Evolutionary conservation across 37 sponge, comb jelly and placozoan species (phyloP).

Genomic region (Sycon ciliatum): DNA sequence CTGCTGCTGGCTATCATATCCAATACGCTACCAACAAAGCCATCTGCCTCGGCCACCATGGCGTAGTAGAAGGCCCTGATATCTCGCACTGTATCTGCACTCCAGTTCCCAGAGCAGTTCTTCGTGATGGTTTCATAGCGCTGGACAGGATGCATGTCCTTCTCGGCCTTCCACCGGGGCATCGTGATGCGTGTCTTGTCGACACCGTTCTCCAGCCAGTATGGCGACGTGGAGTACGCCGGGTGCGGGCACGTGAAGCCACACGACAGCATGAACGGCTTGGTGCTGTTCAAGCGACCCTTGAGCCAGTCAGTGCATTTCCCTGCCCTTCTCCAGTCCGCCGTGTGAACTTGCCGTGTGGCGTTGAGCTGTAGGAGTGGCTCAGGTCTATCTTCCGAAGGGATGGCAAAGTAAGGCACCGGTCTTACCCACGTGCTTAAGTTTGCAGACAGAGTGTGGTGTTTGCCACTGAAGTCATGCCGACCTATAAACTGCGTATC

Average conservation of each 20-base stretch:
- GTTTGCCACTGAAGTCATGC: too few species aligned
- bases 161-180: not conserved
- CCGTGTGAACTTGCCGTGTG: too few species aligned
- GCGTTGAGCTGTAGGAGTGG: too few species aligned
- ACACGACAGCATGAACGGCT: not conserved
- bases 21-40: conserved; percentile 15
- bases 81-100: not conserved
- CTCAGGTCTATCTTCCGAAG: too few species aligned
- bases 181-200: not conserved
- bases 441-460: too few species aligned
- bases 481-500: conserved; percentile 5
- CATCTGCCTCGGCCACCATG: conserved; percentile 21
- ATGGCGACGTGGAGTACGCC: not conserved
- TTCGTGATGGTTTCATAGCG: not conserved
- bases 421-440: too few species aligned
- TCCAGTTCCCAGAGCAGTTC: not conserved
- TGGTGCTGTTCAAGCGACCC: too few species aligned
- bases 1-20: not conserved
- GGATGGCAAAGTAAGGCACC: too few species aligned
- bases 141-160: not conserved
- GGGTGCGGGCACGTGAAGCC: not conserved
- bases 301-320: too few species aligned
- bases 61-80: conserved; percentile 17
- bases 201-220: not conserved
- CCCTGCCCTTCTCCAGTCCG: too few species aligned